Evolutionary conservation across 2,888 invertebrate species (phyloP), one percentile per base, ranked within the genome.

Genomic region (Athalia rosae): DNA sequence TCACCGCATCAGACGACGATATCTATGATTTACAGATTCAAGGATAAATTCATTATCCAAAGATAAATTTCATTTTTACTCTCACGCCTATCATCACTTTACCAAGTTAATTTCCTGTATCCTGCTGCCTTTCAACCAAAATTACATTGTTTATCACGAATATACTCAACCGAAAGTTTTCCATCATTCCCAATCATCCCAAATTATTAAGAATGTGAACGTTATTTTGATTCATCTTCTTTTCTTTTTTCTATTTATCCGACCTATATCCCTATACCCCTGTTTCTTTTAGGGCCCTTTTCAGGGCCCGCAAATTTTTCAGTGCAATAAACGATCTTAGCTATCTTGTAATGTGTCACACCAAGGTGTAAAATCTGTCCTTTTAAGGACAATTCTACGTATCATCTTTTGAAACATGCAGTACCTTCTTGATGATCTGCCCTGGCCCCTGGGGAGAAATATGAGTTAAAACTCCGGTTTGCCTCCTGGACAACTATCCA

Each of bases 261-360:
- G 79, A 66, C 80, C 58, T 59, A n/a, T 47, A 53, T 61, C 43
- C 61, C 50, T 48, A 50, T 50, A 4, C 48, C 58, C 77, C 67
- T 71, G 76, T 80, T 81, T 82, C 80, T 82, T 83, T 83, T 82
- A 87, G 88, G 88, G 88, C 85, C 88, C 87, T 85, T 84, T 82
- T 84, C 80, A 85, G 87, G 88, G 86, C 86, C 88, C 88, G 87
- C 88, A 88, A 85, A 82, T 86, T 47, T 50, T 7, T 87, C 78
- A 77, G 2, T 41, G 80, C 83, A 79, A 77, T 81, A 67, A 82
- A 69, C 63, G 64, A 81, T 77, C 79, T 82, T 41, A 53, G 73
- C 11, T 79, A 79, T 81, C 73, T 50, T 43, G 67, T 73, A 66
- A 8, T 53, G 48, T 71, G 48, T n/a, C 28, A 48, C 78, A 76